These are phyloP conservation scores for Serripes groenlandicus DNA, from an alignment of 2,888 invertebrate species.

Conservation along the genomic window DNA sequence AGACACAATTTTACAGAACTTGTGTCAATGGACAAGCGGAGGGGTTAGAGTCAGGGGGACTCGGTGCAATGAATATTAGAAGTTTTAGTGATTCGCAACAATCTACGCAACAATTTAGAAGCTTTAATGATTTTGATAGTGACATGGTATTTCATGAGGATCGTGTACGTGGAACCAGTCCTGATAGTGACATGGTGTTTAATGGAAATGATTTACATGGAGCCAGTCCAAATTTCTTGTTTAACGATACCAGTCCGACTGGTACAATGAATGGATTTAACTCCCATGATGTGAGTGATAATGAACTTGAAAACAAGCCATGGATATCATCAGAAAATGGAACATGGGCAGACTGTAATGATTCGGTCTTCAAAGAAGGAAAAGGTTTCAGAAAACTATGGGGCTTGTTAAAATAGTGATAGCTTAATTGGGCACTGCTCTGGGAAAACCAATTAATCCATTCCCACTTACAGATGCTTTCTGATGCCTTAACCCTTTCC, in stretches of 20 bases:
- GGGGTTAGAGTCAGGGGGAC: background rate
- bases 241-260: background rate
- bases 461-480: too few relatives aligned
- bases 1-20: background rate
- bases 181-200: background rate
- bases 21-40: background rate
- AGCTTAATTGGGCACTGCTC: too few relatives aligned
- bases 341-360: background rate
- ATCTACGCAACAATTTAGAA: background rate
- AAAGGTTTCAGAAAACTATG: slow-evolving; percentile 9
- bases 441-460: too few relatives aligned
- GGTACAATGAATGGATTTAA: background rate
- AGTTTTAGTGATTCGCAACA: background rate
- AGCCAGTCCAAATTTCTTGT: background rate
- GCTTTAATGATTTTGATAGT: slow-evolving; percentile 3
- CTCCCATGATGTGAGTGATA: background rate
- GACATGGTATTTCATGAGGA: background rate
- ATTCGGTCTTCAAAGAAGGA: background rate
- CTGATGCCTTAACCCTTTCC: too few relatives aligned
- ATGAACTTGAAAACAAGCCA: background rate
- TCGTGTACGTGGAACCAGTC: background rate
- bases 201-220: background rate
- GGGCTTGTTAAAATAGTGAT: slow-evolving; percentile 11
- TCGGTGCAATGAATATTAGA: background rate
- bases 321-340: background rate